These are phyloP conservation scores for Sprattus sprattus DNA, from an alignment of 2,113 vertebrate species.

Conservation along the genomic window DNA sequence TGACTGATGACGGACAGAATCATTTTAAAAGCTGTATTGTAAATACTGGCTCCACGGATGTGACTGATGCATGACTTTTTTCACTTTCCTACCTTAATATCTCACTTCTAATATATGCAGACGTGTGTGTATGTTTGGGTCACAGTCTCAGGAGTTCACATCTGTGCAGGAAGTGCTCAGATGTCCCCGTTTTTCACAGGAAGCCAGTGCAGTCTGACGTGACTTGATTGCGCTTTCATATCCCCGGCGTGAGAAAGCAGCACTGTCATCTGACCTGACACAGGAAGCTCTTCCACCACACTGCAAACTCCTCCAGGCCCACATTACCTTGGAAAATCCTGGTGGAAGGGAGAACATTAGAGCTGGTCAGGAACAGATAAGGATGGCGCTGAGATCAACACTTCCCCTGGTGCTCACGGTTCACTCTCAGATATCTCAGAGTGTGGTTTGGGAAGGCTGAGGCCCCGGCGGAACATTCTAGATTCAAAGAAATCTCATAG, in stretches of 20 bases:
- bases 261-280: neutral
- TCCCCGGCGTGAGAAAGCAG: neutral
- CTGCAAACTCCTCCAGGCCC: constrained; percentile 8
- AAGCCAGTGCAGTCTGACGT: neutral
- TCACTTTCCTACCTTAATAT: neutral
- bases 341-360: constrained; percentile 6
- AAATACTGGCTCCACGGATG: neutral
- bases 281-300: neutral
- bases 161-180: neutral
- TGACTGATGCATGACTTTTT: neutral
- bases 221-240: neutral
- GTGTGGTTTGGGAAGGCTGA: neutral
- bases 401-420: neutral
- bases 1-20: neutral
- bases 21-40: neutral
- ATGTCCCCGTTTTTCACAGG: neutral
- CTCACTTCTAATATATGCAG: neutral
- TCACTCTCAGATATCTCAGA: neutral
- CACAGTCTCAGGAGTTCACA: neutral
- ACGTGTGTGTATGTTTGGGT: neutral
- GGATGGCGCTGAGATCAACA: neutral
- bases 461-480: neutral
- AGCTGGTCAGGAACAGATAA: constrained; percentile 1
- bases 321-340: neutral
- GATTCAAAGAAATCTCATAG: neutral